Evolutionary conservation across 2,113 vertebrate species (phyloP).

Genomic region (Lepus europaeus): DNA sequence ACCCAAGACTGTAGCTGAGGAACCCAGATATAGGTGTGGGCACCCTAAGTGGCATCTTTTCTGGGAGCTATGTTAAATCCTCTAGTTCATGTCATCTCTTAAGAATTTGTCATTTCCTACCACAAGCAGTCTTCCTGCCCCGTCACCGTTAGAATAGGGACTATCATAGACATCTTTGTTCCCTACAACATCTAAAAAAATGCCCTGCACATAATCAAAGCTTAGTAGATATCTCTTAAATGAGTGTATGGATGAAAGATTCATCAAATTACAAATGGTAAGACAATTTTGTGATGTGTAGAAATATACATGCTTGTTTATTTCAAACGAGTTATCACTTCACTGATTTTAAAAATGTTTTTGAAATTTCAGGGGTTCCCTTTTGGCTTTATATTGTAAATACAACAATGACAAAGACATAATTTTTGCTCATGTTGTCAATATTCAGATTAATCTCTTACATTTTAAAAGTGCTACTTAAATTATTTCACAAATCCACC

Average conservation of each 20-base stretch:
- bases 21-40: no score
- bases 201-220: neutral
- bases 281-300: neutral
- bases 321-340: constrained; percentile 35
- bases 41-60: no score
- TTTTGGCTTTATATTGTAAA: neutral
- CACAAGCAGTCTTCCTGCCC: neutral
- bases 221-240: constrained; percentile 41
- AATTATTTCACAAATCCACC: neutral
- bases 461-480: neutral
- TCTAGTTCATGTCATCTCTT: neutral
- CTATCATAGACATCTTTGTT: neutral
- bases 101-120: neutral
- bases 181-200: neutral
- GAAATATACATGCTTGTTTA: constrained; percentile 12
- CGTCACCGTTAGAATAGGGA: neutral
- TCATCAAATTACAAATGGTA: constrained; percentile 25
- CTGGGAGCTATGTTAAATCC: neutral
- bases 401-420: neutral
- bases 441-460: neutral
- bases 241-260: neutral
- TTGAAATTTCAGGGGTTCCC: constrained; percentile 31
- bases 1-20: neutral
- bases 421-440: neutral
- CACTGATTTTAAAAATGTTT: constrained; percentile 16